Evolutionary conservation across 2,888 invertebrate species (phyloP), one percentile per base, ranked within the genome.

Genomic region (Netelia melanura): DNA sequence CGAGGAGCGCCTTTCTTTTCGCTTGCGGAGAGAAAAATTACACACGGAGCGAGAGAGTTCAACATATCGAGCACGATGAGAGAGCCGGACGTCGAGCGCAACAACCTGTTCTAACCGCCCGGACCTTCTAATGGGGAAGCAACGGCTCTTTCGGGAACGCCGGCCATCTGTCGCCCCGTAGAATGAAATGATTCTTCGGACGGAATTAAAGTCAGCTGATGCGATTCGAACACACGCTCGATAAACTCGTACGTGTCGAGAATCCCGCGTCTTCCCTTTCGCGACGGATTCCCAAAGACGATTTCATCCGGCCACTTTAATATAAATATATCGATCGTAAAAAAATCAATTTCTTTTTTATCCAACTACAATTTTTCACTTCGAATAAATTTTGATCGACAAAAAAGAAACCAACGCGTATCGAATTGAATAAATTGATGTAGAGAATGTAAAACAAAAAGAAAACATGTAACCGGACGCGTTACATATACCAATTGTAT

Each of bases 131-230:
- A 88, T 89, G 88, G 92, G 92, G 92, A 91, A 91, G 93, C 93
- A 94, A 94, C 93, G 93, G 93, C 92, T 93, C 93, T 92, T 90
- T 89, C 89, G 91, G 90, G 67, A 76, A 71, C 93, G 93, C 92
- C 91, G 87, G 89, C 93, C 93, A 93, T 93, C 93, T 93, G 93
- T 92, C 92, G 92, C 86, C 84, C 81, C 87, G 71, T 82, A 86
- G 87, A 86, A 88, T 91, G 90, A 92, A 93, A 93, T 91, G 91
- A 91, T 92, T 92, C 81, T 91, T 68, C 68, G 83, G 91, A 91
- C 91, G 90, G 91, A 93, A 93, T 93, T 92, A 91, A 92, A 93
- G 93, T 93, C 93, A 93, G 93, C 91, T 91, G 93, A 93, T 80
- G 91, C 87, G 88, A 83, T 72, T 82, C 74, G 72, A 77, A 56